Conservation (phyloP, 2,888 invertebrate genomes). For the Plagodis pulveraria region DNA sequence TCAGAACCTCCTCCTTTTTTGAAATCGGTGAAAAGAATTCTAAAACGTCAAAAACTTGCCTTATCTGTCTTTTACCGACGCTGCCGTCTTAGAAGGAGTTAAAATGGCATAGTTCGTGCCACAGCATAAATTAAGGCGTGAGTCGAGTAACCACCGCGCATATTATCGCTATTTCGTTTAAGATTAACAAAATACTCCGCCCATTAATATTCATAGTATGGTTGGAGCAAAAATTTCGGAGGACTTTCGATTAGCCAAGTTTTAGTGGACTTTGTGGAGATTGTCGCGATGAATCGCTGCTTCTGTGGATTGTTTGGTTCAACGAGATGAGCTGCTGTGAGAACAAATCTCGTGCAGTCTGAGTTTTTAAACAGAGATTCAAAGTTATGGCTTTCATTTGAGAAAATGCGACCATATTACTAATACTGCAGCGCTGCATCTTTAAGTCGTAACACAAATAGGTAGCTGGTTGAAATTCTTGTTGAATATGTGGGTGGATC, state of each 20-base stretch:
- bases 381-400: no score
- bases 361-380: no score
- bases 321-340: neutral
- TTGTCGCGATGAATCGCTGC: conserved; percentile 30
- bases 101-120: conserved; percentile 84
- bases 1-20: neutral
- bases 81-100: conserved; percentile 77
- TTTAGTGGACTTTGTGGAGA: conserved; percentile 29
- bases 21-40: neutral
- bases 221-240: conserved; percentile 41
- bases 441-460: no score
- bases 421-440: no score
- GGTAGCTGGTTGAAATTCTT: no score
- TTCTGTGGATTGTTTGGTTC: neutral
- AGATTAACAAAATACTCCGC: conserved; percentile 78
- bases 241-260: conserved; percentile 67
- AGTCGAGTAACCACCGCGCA: conserved; percentile 80
- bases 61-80: conserved; percentile 42
- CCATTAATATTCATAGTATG: conserved; percentile 72
- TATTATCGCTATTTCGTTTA: conserved; percentile 80
- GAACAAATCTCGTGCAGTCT: neutral
- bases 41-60: conserved; percentile 25
- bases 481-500: no score
- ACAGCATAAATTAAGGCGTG: conserved; percentile 79
- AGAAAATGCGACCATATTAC: no score